Percentiles rank a stretch among this genome's conserved stretches.
Conservation (phyloP, 1,140 invertebrate species). For the Drosophila kohkoa region DNA sequence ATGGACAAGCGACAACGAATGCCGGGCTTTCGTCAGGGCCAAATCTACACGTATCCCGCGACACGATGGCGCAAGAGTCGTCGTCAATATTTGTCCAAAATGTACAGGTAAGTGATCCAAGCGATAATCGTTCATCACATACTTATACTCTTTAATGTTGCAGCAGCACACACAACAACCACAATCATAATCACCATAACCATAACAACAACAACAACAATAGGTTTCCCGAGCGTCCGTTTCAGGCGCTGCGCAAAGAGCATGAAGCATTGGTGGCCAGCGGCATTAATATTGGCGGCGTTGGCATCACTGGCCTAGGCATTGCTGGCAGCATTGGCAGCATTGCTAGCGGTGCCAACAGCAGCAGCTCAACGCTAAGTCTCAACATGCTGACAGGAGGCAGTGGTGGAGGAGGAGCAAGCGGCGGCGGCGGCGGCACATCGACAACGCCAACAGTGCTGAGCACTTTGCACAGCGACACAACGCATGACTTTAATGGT, state of each 20-base stretch:
- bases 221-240: slow-evolving; percentile 81
- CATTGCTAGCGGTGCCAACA: slow-evolving; percentile 34
- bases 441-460: slow-evolving; percentile 55
- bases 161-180: neutral
- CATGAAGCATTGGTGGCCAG: slow-evolving; percentile 72
- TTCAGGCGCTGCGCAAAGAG: slow-evolving; percentile 82
- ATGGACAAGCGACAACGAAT: slow-evolving; percentile 94
- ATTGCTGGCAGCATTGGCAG: slow-evolving; percentile 9
- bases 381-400: slow-evolving; percentile 64
- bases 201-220: slow-evolving; percentile 19
- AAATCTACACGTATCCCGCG: slow-evolving; percentile 96
- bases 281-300: slow-evolving; percentile 40
- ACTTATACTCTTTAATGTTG: neutral
- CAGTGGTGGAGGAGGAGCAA: slow-evolving; percentile 53
- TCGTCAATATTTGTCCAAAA: slow-evolving; percentile 83
- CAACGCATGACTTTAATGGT: slow-evolving; percentile 79
- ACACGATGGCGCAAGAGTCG: slow-evolving; percentile 83
- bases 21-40: slow-evolving; percentile 94
- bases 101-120: slow-evolving; percentile 73
- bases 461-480: slow-evolving; percentile 60
- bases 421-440: slow-evolving; percentile 56
- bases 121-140: neutral
- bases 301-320: slow-evolving; percentile 19
- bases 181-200: neutral
- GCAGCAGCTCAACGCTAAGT: slow-evolving; percentile 53